These are phyloP conservation scores for Drosophila sproati DNA, from an alignment of 1,140 invertebrate species.

Conservation along the genomic window DNA sequence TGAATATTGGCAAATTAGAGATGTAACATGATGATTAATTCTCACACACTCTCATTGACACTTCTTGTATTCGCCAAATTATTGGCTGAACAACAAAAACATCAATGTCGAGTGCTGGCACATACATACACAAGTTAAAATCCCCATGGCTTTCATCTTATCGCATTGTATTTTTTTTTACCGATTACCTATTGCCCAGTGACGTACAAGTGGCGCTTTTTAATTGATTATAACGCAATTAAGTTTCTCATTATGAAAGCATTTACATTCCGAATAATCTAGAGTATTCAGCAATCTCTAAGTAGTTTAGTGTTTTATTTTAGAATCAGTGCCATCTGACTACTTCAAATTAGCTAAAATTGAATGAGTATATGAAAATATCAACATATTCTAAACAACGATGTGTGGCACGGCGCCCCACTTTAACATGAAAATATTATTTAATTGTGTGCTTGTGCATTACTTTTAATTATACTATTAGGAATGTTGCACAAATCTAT, in stretches of 20 bases:
- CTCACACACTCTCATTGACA: constrained; percentile 18
- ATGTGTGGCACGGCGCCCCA: neutral
- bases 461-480: neutral
- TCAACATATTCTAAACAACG: too few relatives aligned
- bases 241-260: neutral
- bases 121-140: neutral
- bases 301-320: too few relatives aligned
- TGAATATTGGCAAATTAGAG: constrained; percentile 21
- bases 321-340: too few relatives aligned
- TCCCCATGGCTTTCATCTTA: constrained; percentile 5
- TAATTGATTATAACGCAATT: neutral
- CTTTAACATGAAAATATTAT: neutral
- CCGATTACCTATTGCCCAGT: neutral
- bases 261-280: too few relatives aligned
- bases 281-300: too few relatives aligned
- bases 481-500: neutral
- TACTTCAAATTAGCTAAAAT: too few relatives aligned
- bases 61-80: constrained; percentile 24
- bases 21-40: constrained; percentile 11
- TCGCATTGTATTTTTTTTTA: constrained; percentile 4
- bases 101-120: constrained; percentile 25
- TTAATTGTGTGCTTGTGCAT: neutral
- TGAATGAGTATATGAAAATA: too few relatives aligned
- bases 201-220: neutral
- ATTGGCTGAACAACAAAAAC: constrained; percentile 2